A percentile compares a stretch with the other conserved stretches of the same genome.
Conservation (phyloP, 2,113 vertebrate species). For the Pelobates fuscus region DNA sequence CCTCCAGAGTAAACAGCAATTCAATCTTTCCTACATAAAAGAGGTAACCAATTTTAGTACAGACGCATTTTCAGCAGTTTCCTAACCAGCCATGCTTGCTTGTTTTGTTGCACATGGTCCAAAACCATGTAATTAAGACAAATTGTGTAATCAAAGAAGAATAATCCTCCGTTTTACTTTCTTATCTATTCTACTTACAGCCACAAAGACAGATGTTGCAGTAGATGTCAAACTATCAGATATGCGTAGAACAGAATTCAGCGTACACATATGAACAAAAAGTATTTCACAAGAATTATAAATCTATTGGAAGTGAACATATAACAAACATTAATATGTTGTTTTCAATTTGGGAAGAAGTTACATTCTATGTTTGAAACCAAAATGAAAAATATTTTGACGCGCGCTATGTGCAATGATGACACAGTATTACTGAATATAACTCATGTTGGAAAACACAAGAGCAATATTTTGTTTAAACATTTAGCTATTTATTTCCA, state of each 20-base stretch:
- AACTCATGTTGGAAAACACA: no score
- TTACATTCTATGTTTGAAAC: no score
- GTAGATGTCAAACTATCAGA: conserved; percentile 53
- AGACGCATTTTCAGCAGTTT: conserved; percentile 59
- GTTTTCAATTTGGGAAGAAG: no score
- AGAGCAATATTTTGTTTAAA: no score
- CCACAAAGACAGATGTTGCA: conserved; percentile 66
- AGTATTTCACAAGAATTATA: neutral
- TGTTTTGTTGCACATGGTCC: conserved; percentile 62
- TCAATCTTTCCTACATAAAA: conserved; percentile 57
- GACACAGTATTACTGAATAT: no score
- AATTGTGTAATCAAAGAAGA: conserved; percentile 70
- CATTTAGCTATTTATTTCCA: no score
- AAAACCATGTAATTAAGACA: conserved; percentile 71
- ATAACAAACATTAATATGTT: neutral
- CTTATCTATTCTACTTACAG: conserved; percentile 66
- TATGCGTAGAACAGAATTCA: conserved; percentile 55
- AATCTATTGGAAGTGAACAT: neutral
- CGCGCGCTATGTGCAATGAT: no score
- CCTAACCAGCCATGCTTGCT: conserved; percentile 58
- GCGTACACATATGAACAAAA: neutral
- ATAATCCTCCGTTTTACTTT: conserved; percentile 69
- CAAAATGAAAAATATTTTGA: no score
- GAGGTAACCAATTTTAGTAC: conserved; percentile 55
- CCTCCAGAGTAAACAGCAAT: conserved; percentile 55